Conservation (phyloP, 1,140 invertebrate genomes). For the Euwallacea similis region DNA sequence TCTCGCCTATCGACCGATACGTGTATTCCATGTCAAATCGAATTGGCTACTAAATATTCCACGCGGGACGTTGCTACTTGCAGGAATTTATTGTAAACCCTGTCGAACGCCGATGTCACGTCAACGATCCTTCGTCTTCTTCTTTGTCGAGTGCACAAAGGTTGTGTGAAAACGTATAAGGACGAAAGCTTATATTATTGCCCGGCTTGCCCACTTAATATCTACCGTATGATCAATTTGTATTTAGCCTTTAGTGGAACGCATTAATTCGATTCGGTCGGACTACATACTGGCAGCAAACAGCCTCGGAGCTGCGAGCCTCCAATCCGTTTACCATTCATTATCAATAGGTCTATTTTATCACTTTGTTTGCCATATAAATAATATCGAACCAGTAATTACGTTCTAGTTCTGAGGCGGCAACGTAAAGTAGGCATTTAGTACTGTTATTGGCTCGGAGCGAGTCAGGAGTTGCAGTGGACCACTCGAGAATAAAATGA, state of each 20-base stretch:
- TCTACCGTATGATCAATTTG: conserved; percentile 1
- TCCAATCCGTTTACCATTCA: conserved; percentile 17
- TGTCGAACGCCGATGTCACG: conserved; percentile 23
- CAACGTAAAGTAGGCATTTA: conserved; percentile 21
- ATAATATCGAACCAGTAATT: conserved; percentile 24
- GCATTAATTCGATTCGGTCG: not conserved
- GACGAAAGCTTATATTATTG: not conserved
- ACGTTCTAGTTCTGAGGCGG: conserved; percentile 22
- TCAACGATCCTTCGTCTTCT: conserved; percentile 20
- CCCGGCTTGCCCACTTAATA: not conserved
- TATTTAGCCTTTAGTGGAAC: not conserved
- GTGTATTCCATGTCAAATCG: conserved; percentile 30
- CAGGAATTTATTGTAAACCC: conserved; percentile 34
- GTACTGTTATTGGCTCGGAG: conserved; percentile 23
- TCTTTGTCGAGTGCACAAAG: conserved; percentile 5
- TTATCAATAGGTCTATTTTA: conserved; percentile 25
- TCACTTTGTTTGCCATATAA: conserved; percentile 17
- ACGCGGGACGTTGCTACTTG: conserved; percentile 9
- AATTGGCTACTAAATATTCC: conserved; percentile 36
- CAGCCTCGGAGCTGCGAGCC: conserved; percentile 1
- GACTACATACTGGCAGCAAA: conserved; percentile 11
- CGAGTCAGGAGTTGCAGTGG: not conserved
- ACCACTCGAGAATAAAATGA: too few relatives aligned
- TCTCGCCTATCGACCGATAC: conserved; percentile 34
- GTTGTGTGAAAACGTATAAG: not conserved